Percentiles rank a stretch among this genome's conserved stretches.
Conservation (phyloP, 2,888 invertebrate genomes). For the Acleris laterana region DNA sequence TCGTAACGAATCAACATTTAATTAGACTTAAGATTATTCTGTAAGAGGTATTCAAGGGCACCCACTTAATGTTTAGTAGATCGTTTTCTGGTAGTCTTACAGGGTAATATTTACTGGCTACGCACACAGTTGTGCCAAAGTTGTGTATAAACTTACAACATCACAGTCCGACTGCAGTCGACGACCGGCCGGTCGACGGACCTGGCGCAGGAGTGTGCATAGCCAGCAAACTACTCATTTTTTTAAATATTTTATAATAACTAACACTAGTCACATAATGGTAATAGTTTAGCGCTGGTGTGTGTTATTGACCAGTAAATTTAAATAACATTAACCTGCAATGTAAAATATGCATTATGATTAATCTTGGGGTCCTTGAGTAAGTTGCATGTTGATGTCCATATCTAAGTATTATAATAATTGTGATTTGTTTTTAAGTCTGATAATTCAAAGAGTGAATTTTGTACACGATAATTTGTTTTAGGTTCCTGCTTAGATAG, state of each 20-base stretch:
- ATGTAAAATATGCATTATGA: neutral
- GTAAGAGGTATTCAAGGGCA: slow-evolving; percentile 24
- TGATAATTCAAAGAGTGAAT: slow-evolving; percentile 50
- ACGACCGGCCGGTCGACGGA: no score
- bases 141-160: no score
- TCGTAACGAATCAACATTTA: slow-evolving; percentile 17
- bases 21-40: slow-evolving; percentile 22
- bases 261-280: no score
- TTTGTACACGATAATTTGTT: slow-evolving; percentile 34
- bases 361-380: neutral
- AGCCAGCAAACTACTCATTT: no score
- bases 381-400: neutral
- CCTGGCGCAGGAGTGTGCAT: no score
- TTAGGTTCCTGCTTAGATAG: slow-evolving; percentile 24
- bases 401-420: slow-evolving; percentile 35
- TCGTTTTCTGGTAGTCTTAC: neutral
- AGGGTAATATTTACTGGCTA: neutral
- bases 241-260: no score
- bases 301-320: neutral
- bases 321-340: neutral
- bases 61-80: slow-evolving; percentile 8
- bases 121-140: no score
- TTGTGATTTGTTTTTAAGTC: slow-evolving; percentile 63
- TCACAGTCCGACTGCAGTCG: no score
- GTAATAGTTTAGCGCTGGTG: slow-evolving; percentile 4